Conservation (phyloP, 2,113 vertebrate species). For the Ciconia stormi region DNA sequence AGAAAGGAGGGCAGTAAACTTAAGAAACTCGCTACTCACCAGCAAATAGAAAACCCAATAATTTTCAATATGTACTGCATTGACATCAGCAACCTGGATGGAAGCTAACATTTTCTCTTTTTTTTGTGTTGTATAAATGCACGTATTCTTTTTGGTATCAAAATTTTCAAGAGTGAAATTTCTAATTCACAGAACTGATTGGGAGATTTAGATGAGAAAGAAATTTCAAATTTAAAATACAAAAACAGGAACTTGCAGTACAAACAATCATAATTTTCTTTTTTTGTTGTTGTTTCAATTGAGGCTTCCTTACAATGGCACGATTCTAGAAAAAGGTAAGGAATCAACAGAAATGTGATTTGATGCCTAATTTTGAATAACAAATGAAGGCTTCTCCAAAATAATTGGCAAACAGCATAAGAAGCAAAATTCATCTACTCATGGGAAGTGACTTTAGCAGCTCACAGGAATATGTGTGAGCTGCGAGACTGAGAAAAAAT, state of each 20-base stretch:
- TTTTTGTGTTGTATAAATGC: background rate
- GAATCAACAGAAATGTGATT: background rate
- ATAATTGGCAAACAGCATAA: background rate
- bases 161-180: background rate
- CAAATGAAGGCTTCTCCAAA: background rate
- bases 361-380: background rate
- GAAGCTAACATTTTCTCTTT: background rate
- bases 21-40: background rate
- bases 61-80: background rate
- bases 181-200: background rate
- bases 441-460: background rate
- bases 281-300: background rate
- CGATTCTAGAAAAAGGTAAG: background rate
- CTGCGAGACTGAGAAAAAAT: background rate
- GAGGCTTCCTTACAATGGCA: background rate
- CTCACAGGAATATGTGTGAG: background rate
- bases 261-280: accelerated
- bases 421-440: background rate
- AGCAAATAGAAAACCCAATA: background rate
- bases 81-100: background rate
- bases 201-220: background rate
- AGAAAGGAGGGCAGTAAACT: background rate
- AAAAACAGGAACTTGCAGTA: accelerated
- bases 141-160: background rate
- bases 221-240: background rate